Conservation (phyloP, 2,888 invertebrate genomes). For the Agriopis marginaria region DNA sequence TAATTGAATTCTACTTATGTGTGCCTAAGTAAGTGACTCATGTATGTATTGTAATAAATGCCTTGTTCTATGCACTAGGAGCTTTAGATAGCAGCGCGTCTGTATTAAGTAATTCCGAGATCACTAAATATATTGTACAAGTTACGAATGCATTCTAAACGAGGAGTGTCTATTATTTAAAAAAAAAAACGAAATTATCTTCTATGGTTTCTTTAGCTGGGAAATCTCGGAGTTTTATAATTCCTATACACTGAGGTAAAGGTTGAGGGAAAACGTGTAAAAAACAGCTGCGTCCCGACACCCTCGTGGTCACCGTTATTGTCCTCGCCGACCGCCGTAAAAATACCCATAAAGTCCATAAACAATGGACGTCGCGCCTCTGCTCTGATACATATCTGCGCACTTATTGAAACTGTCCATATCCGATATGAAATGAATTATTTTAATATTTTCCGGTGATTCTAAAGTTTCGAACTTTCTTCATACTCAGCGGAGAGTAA, state of each 20-base stretch:
- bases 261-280: constrained; percentile 81
- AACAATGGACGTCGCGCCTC: constrained; percentile 60
- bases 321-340: constrained; percentile 70
- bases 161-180: no score
- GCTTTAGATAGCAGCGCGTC: no score
- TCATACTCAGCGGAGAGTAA: background rate
- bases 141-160: no score
- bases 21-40: no score
- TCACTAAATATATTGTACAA: no score
- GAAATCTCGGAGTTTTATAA: constrained; percentile 52
- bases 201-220: constrained; percentile 24
- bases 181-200: constrained; percentile 6
- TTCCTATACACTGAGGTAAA: constrained; percentile 66
- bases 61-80: no score
- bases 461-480: constrained; percentile 3
- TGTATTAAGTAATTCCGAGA: no score
- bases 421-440: constrained; percentile 54
- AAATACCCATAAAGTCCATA: constrained; percentile 83
- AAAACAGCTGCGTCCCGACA: constrained; percentile 87
- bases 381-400: constrained; percentile 65
- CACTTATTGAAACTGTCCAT: constrained; percentile 71
- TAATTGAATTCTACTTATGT: no score
- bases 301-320: constrained; percentile 80
- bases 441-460: constrained; percentile 40
- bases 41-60: no score